Base-by-base conservation (phyloP, 2,113 vertebrate species). In the Struthidea cinerea region DNA sequence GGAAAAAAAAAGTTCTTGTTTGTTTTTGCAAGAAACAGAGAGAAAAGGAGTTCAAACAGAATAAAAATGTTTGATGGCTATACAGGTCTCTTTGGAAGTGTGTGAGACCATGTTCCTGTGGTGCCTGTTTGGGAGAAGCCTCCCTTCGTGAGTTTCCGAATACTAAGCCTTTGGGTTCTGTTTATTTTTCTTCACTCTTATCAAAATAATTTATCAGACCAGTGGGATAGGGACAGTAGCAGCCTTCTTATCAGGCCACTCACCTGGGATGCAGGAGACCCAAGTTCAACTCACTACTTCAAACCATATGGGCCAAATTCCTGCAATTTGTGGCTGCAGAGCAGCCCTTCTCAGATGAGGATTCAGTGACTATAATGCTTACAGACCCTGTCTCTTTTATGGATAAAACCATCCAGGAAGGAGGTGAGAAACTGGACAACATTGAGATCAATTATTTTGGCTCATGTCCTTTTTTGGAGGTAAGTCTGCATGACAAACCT, bases 1-100 rank as follows among this genome's bases (percentile, higher is more conserved):
- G 26, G 0, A 13, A 44, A 82, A 70, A 39, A 41, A 6, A 13
- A 7, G 0, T 0, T 27, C 68, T 73, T 65, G 11, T 59, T 59
- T 35, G n/a, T 74, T 94, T 84, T 84, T 75, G 3, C 11, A 71
- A 74, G 65, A 91, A 68, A 7, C 5, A 68, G 32, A 26, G 13
- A 32, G 18, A 64, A 76, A 89, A 88, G 6, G 16, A 68, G 15
- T 82, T 91, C 11, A 68, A 71, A 39, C 5, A 44, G 26, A 63
- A 44, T 13, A n/a, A 60, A 75, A 79, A 65, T 28, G 0, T 49
- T 70, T 5, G 1, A 22, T 26, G 16, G 7, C 30, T 89, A 13
- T 46, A 37, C 10, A 86, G 19, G 3, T 73, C 20, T 84, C 24
- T 47, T 67, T 18, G 22, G 42, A 93, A 32, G 6, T 55, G 6